phyloP scores from a whole-genome alignment of 2,113 vertebrate species.

The Pyxicephalus adspersus region DNA sequence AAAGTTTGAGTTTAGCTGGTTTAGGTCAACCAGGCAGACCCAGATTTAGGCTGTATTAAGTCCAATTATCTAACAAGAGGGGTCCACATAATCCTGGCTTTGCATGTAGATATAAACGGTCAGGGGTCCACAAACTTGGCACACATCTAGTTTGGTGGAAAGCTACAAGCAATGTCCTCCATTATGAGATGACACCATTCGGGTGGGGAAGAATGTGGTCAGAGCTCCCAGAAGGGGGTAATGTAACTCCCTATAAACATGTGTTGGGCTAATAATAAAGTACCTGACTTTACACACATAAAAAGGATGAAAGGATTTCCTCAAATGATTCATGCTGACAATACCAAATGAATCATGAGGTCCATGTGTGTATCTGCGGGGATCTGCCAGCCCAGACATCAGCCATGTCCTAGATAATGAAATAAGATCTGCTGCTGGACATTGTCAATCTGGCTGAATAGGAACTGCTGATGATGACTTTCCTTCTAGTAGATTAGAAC shows the following conservation, averaged over 20 bases:
- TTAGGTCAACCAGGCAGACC: too few species aligned
- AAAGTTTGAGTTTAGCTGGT: too few species aligned
- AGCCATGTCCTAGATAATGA: constrained; percentile 17
- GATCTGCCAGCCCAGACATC: constrained; percentile 4
- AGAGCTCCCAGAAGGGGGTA: not conserved
- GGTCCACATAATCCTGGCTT: too few species aligned
- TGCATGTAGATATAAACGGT: too few species aligned
- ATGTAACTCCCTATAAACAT: not conserved
- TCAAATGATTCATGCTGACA: not conserved
- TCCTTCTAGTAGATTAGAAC: constrained; percentile 30
- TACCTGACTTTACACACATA: not conserved
- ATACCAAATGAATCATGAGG: not conserved
- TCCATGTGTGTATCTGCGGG: constrained; percentile 4
- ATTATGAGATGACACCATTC: too few species aligned
- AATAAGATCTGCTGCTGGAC: constrained; percentile 8
- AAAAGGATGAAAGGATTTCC: constrained; percentile 11
- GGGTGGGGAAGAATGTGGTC: not conserved
- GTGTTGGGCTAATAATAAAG: constrained; percentile 1
- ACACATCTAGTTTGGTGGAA: too few species aligned
- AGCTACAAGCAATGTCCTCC: too few species aligned
- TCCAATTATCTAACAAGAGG: too few species aligned
- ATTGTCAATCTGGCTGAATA: not conserved
- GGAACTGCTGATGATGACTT: not conserved
- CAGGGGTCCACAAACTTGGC: too few species aligned
- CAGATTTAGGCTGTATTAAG: too few species aligned